Conservation (phyloP, 2,888 invertebrate species). For the Tricholauxania praeusta region DNA sequence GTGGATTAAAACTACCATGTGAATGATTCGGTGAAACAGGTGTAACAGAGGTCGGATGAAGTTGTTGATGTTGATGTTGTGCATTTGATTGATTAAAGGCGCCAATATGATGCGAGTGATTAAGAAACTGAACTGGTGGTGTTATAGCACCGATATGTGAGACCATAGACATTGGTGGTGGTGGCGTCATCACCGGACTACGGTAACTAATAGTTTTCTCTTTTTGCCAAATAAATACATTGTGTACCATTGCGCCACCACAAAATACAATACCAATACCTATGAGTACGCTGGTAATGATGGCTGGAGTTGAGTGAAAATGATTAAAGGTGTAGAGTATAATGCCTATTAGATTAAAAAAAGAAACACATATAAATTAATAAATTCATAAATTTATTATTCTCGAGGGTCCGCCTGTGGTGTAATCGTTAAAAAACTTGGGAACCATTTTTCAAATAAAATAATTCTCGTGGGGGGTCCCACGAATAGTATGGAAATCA, state of each 20-base stretch:
- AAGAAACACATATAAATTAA: constrained; percentile 5
- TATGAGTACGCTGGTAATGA: constrained; percentile 89
- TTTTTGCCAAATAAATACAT: constrained; percentile 94
- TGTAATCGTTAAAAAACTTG: neutral
- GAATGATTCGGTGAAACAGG: constrained; percentile 68
- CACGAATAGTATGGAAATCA: too few species aligned
- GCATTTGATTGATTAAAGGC: constrained; percentile 16
- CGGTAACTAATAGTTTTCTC: constrained; percentile 86
- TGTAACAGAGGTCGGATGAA: constrained; percentile 66
- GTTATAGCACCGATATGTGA: constrained; percentile 56
- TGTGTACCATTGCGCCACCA: constrained; percentile 93
- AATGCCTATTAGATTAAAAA: constrained; percentile 75
- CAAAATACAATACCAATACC: constrained; percentile 94
- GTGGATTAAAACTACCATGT: constrained; percentile 67
- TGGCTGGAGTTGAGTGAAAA: constrained; percentile 91
- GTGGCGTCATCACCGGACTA: constrained; percentile 53
- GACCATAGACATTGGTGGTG: constrained; percentile 49
- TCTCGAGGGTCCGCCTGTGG: neutral
- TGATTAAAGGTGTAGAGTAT: constrained; percentile 93
- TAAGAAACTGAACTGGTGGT: constrained; percentile 55
- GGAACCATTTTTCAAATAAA: too few species aligned
- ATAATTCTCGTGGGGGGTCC: too few species aligned
- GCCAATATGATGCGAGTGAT: constrained; percentile 42
- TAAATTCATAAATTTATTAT: neutral
- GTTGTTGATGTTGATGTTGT: constrained; percentile 44